These are phyloP conservation scores for Apolygus lucorum DNA, from an alignment of 1,140 invertebrate genomes.

Conservation along the genomic window DNA sequence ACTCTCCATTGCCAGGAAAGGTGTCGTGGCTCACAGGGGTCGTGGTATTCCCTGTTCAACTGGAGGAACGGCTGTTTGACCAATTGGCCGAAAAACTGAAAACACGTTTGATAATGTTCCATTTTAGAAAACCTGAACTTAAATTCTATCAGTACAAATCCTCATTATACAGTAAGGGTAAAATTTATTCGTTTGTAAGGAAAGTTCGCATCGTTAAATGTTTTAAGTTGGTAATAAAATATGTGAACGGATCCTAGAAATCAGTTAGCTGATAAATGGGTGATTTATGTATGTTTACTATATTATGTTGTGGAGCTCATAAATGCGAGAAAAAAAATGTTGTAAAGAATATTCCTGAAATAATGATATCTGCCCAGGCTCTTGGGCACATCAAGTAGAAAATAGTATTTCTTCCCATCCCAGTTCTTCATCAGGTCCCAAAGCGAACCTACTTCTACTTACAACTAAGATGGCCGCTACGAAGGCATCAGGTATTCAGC, in stretches of 20 bases:
- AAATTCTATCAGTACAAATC: not conserved
- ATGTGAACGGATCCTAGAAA: not conserved
- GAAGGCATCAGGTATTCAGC: too few relatives aligned
- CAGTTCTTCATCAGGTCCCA: too few relatives aligned
- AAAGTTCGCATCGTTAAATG: not conserved
- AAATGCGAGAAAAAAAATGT: too few relatives aligned
- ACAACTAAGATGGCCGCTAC: too few relatives aligned
- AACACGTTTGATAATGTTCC: not conserved
- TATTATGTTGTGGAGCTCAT: too few relatives aligned
- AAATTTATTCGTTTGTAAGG: not conserved
- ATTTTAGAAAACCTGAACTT: not conserved
- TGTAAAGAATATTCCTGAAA: too few relatives aligned
- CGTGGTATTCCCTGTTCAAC: not conserved
- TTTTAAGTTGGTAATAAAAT: not conserved
- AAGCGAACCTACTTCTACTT: too few relatives aligned
- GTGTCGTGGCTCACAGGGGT: not conserved
- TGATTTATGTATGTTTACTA: too few relatives aligned
- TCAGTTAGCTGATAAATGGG: not conserved
- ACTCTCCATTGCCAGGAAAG: conserved; percentile 13
- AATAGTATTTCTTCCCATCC: too few relatives aligned
- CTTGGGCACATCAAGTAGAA: too few relatives aligned
- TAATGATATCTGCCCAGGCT: too few relatives aligned
- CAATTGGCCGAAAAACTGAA: not conserved
- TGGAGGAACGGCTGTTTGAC: not conserved
- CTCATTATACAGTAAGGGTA: too few relatives aligned